Percentiles rank a stretch among this genome's conserved stretches.
Conservation (phyloP, 2,888 invertebrate genomes). For the Morinoia aosen region DNA sequence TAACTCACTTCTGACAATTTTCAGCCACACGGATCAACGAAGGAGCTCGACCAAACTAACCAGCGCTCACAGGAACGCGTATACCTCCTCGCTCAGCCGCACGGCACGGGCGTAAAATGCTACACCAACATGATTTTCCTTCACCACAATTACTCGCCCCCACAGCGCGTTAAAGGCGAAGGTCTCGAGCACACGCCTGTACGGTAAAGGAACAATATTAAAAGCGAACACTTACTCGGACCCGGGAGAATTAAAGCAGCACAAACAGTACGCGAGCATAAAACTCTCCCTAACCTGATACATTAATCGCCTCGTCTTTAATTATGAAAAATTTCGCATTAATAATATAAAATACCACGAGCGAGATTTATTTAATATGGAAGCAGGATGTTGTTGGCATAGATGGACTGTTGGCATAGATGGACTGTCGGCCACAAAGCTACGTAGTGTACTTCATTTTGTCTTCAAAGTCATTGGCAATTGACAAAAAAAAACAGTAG, state of each 20-base stretch:
- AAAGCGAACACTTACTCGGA: not conserved
- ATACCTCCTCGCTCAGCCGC: not conserved
- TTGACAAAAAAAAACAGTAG: no score
- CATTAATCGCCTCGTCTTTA: not conserved
- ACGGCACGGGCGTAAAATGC: not conserved
- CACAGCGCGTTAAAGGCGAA: not conserved
- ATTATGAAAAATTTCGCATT: not conserved
- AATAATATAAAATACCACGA: not conserved
- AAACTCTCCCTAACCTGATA: not conserved
- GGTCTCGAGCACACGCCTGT: not conserved
- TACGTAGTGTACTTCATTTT: no score
- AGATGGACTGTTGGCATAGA: not conserved
- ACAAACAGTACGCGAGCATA: not conserved
- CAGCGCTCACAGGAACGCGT: not conserved
- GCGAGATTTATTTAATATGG: not conserved
- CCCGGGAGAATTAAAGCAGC: not conserved
- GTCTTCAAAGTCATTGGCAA: no score
- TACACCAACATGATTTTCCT: constrained; percentile 16
- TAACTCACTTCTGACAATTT: not conserved
- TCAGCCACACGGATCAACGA: not conserved
- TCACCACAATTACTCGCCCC: constrained; percentile 1
- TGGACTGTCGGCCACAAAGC: not conserved
- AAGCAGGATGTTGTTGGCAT: not conserved
- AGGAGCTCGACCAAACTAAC: not conserved
- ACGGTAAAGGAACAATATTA: not conserved